Conservation (phyloP, 2,113 vertebrate species). For the Ophthalmotilapia sp. region DNA sequence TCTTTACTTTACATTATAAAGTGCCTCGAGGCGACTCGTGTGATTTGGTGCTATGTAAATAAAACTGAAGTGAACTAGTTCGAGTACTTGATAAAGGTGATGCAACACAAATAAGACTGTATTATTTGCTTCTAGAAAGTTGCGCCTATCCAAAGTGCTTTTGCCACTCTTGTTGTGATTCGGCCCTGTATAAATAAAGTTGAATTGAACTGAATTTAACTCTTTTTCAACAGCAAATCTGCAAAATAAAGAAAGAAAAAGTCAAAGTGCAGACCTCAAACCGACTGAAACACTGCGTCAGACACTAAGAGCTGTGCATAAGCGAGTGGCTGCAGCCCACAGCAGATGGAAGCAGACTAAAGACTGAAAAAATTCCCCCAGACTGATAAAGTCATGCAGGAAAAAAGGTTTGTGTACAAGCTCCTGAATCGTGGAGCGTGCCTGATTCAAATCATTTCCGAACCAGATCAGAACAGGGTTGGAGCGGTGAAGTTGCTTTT, state of each 20-base stretch:
- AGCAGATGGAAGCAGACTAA: accelerated
- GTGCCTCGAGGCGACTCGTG: neutral
- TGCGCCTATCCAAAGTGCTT: accelerated
- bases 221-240: neutral
- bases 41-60: neutral
- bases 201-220: neutral
- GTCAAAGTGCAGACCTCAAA: neutral
- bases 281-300: neutral
- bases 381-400: neutral
- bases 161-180: accelerated
- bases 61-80: neutral
- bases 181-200: neutral
- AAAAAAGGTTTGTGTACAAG: neutral
- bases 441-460: neutral
- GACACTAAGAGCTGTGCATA: neutral
- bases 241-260: neutral
- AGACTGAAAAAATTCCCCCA: neutral
- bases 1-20: neutral
- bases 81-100: neutral
- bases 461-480: neutral
- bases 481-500: neutral
- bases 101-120: neutral
- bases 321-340: neutral
- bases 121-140: too few relatives aligned
- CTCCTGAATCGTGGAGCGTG: neutral